Conservation (phyloP, 2,113 vertebrate species). For the Mirza zaza region DNA sequence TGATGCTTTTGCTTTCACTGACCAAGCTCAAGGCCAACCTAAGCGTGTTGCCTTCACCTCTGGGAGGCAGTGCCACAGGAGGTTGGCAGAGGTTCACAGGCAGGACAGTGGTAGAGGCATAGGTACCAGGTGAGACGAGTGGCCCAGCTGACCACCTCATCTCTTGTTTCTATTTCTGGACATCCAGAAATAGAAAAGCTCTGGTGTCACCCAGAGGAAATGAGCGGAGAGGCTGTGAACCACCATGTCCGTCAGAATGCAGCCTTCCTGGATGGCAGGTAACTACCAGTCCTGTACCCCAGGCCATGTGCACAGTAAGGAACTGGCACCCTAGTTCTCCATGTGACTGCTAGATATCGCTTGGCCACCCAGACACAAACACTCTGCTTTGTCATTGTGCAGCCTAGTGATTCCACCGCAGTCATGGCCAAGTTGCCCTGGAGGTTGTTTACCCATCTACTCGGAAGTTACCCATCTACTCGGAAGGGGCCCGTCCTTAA, state of each 20-base stretch:
- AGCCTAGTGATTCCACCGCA: rapidly evolving
- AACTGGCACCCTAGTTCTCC: background rate
- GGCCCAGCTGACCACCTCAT: background rate
- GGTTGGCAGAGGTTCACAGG: background rate
- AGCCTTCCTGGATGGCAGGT: background rate
- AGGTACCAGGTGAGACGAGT: background rate
- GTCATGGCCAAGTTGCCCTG: background rate
- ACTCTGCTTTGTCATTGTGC: background rate
- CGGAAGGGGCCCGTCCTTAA: background rate
- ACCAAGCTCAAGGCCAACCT: background rate
- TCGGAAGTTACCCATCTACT: no score
- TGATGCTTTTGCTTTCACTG: rapidly evolving
- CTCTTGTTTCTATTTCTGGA: background rate
- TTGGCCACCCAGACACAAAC: background rate
- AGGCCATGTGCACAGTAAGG: background rate
- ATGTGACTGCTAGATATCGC: background rate
- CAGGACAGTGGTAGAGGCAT: background rate
- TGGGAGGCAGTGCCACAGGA: background rate
- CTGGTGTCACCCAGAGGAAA: background rate
- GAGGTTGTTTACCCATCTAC: background rate
- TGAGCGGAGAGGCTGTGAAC: rapidly evolving
- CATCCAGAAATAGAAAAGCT: background rate
- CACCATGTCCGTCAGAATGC: no score
- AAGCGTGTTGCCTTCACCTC: rapidly evolving
- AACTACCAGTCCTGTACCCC: no score